Base-by-base conservation (phyloP, 2,113 vertebrate genomes). In the Xenus cinereus region DNA sequence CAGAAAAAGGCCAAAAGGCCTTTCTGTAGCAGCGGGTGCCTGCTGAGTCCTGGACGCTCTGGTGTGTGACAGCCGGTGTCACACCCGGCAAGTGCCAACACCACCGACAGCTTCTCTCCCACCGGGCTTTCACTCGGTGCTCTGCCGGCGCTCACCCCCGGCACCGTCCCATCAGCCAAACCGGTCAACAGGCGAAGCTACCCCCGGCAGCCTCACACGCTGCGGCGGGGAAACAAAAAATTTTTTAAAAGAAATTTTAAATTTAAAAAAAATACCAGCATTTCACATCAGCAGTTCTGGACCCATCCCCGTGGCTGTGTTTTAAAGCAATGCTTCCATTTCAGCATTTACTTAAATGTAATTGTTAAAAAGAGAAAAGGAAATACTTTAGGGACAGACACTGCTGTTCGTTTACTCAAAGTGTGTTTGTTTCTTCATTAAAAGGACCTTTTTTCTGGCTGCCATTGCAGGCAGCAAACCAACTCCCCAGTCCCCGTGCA, bases 41-140 rank as follows among this genome's bases (percentile, higher is more conserved):
- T 30, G 32, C 27, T 9, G 48, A 74, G 50, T 39, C 45, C 62
- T 0, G 8, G 20, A 56, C 2, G 2, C 33, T 9, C 10, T 0
- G 2, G 67, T 4, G 39, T 7, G 54, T 2, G 2, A 77, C 63
- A 50, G 41, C 7, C 17, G 0, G 16, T 6, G 48, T 46, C 39
- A 6, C 18, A 32, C 7, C 6, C 4, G 1, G 33, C 3, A 0
- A 26, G n/a, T 14, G 48, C 54, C 8, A 2, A 6, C 21, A 5
- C 37, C 24, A 57, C 8, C 1, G 2, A 45, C 67, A 56, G 67
- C 82, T 46, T 14, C 78, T 48, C 6, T 2, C 30, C 46, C 27
- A 20, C 8, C 22, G 1, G 27, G 48, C 6, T 5, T n/a, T 35
- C 10, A 9, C 15, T 48, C 26, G 9, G 66, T 0, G 19, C 63